Evolutionary conservation across 2,888 invertebrate genomes (phyloP).

Genomic region (Aphidius colemani): DNA sequence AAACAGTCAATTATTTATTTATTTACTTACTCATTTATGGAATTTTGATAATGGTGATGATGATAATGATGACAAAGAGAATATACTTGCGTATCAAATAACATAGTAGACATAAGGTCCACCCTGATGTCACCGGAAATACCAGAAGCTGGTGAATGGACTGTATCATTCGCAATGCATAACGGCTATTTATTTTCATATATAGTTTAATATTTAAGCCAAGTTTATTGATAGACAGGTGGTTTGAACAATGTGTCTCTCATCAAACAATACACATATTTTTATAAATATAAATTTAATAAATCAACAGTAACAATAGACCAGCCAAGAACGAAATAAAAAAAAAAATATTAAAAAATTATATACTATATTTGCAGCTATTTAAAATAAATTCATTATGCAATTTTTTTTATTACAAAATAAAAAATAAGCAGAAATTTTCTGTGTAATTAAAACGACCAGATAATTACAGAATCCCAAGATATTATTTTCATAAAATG

Average conservation of each 20-base stretch:
- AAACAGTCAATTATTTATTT: too few relatives aligned
- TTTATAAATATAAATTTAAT: not conserved
- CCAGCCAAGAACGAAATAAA: too few relatives aligned
- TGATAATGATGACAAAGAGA: not conserved
- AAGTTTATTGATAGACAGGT: slow-evolving; percentile 13
- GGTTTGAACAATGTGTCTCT: not conserved
- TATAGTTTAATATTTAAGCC: slow-evolving; percentile 11
- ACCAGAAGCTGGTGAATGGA: slow-evolving; percentile 51
- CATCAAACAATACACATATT: not conserved
- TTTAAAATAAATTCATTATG: too few relatives aligned
- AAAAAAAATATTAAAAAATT: too few relatives aligned
- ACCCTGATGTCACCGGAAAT: slow-evolving; percentile 44
- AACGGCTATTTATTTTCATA: slow-evolving; percentile 34
- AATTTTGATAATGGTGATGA: not conserved
- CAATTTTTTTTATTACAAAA: too few relatives aligned
- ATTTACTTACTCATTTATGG: not conserved
- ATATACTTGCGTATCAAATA: slow-evolving; percentile 39
- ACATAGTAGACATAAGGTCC: slow-evolving; percentile 28
- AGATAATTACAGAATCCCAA: too few relatives aligned
- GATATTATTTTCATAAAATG: too few relatives aligned
- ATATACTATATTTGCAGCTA: too few relatives aligned
- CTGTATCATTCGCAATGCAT: slow-evolving; percentile 44
- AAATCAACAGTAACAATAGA: not conserved
- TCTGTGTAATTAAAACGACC: too few relatives aligned
- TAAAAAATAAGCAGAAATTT: too few relatives aligned